These are phyloP conservation scores for Sebastes nivosus DNA, from an alignment of 2,797 vertebrate species.

Conservation along the genomic window DNA sequence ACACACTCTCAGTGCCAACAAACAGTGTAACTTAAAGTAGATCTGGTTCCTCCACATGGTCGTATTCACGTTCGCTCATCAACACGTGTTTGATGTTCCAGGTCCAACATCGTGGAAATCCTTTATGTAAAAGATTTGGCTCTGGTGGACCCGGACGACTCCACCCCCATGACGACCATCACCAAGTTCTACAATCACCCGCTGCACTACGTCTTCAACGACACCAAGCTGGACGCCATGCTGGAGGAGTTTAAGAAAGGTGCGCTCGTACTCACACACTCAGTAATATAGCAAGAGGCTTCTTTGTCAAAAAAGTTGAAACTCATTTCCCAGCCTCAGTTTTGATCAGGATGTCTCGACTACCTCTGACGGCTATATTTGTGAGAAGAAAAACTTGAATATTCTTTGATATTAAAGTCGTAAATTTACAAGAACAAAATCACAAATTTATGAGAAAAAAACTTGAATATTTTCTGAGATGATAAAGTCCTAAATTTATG, in stretches of 20 bases:
- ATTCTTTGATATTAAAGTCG: no score
- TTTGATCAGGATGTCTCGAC: no score
- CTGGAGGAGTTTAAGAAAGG: constrained; percentile 94
- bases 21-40: no score
- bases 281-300: background rate
- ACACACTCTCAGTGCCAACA: background rate
- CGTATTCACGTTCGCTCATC: background rate
- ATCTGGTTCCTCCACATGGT: background rate
- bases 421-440: no score
- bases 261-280: background rate
- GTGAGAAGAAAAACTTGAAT: no score
- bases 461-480: no score
- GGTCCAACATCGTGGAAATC: constrained; percentile 92
- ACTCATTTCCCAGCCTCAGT: no score
- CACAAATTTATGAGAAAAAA: no score
- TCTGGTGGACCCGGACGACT: constrained; percentile 91
- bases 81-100: constrained; percentile 11
- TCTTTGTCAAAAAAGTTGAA: no score
- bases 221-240: constrained; percentile 93
- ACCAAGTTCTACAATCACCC: constrained; percentile 95
- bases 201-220: constrained; percentile 93
- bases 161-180: constrained; percentile 92
- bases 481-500: no score
- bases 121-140: constrained; percentile 91
- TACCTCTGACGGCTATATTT: no score